Evolutionary conservation across 2,888 invertebrate genomes (phyloP).

Genomic region (Phanerotoma sp.): DNA sequence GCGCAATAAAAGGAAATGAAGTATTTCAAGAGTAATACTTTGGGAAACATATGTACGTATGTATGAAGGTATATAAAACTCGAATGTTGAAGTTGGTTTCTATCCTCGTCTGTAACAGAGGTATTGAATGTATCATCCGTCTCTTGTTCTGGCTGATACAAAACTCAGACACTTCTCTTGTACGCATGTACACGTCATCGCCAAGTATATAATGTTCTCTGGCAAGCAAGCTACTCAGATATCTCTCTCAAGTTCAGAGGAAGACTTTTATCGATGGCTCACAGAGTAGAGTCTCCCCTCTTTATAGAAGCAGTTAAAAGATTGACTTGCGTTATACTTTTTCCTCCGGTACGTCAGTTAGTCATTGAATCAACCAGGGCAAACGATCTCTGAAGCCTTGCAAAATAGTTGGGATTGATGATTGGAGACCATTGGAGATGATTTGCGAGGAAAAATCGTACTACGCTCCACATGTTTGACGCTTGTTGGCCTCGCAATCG

Average conservation of each 20-base stretch:
- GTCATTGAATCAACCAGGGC: neutral
- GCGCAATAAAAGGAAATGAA: too few relatives aligned
- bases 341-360: neutral
- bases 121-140: neutral
- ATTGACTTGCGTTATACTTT: neutral
- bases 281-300: neutral
- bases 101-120: constrained; percentile 26
- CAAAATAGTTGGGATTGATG: too few relatives aligned
- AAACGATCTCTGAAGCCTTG: neutral
- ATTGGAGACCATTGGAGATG: too few relatives aligned
- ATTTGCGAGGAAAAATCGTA: too few relatives aligned
- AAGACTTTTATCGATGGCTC: constrained; percentile 3
- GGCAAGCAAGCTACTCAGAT: constrained; percentile 34
- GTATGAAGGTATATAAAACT: too few relatives aligned
- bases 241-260: constrained; percentile 35
- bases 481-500: too few relatives aligned
- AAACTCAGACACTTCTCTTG: constrained; percentile 11
- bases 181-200: constrained; percentile 46
- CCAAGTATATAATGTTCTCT: constrained; percentile 51
- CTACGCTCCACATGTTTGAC: too few relatives aligned
- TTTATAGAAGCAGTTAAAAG: neutral
- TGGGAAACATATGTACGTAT: too few relatives aligned
- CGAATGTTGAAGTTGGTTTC: neutral
- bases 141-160: constrained; percentile 14
- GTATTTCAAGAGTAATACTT: too few relatives aligned